A percentile compares a stretch with the other conserved stretches of the same genome.
Evolutionary conservation across 2,888 invertebrate species (phyloP).

Genomic region (Cheilosia soror): DNA sequence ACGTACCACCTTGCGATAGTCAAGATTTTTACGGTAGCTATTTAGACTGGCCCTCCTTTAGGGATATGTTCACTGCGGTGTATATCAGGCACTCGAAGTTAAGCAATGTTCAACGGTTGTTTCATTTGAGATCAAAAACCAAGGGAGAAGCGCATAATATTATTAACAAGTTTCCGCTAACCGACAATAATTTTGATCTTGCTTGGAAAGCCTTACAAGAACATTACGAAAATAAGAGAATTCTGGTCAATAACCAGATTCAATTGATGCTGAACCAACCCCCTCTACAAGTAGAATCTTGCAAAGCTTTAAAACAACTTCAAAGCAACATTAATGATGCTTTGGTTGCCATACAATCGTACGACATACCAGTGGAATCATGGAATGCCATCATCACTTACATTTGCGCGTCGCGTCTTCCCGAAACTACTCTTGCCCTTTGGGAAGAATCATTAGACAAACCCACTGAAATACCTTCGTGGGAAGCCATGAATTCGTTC

Average conservation of each 20-base stretch:
- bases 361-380: slow-evolving; percentile 15
- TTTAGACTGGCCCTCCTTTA: slow-evolving; percentile 43
- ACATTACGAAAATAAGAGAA: too few species aligned
- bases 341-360: slow-evolving; percentile 27
- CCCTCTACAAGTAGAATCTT: slow-evolving; percentile 25
- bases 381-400: slow-evolving; percentile 43
- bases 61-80: slow-evolving; percentile 56
- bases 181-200: slow-evolving; percentile 2
- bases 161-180: slow-evolving; percentile 16
- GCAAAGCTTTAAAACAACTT: slow-evolving; percentile 23
- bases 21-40: slow-evolving; percentile 40
- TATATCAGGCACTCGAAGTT: slow-evolving; percentile 33
- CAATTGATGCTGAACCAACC: slow-evolving; percentile 27
- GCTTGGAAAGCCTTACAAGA: too few species aligned
- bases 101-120: slow-evolving; percentile 15
- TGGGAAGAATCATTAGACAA: slow-evolving; percentile 45
- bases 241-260: too few species aligned
- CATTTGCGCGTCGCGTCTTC: slow-evolving; percentile 40
- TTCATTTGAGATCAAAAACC: slow-evolving; percentile 20
- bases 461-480: slow-evolving; percentile 46
- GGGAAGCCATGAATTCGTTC: slow-evolving; percentile 36
- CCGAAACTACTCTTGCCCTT: slow-evolving; percentile 34
- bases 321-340: slow-evolving; percentile 55
- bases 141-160: slow-evolving; percentile 27
- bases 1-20: slow-evolving; percentile 40